Evolutionary conservation across 2,113 vertebrate genomes (phyloP).

Genomic region (Onychostruthus taczanowskii): DNA sequence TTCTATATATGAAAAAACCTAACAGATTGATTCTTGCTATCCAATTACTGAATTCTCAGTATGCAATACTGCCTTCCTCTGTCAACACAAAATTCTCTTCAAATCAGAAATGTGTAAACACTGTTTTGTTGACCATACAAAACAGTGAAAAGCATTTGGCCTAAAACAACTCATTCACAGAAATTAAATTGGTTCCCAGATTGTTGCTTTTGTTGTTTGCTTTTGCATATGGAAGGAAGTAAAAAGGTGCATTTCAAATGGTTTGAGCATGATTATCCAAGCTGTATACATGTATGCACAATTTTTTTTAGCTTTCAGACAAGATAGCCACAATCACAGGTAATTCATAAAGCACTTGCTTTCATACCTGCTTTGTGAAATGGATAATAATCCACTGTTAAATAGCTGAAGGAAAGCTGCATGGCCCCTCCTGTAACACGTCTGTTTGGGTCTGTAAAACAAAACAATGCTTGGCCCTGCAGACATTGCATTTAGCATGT

Average conservation of each 20-base stretch:
- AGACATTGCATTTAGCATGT: neutral
- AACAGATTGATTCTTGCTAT: neutral
- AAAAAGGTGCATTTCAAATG: neutral
- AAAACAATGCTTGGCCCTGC: neutral
- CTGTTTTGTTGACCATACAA: neutral
- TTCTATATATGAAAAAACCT: neutral
- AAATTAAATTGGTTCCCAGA: neutral
- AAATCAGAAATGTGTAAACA: neutral
- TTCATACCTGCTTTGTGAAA: slow-evolving; percentile 93
- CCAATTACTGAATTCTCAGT: neutral
- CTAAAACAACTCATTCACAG: neutral
- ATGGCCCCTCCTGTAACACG: slow-evolving; percentile 92
- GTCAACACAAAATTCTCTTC: neutral
- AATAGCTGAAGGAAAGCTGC: slow-evolving; percentile 93
- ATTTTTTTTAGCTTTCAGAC: neutral
- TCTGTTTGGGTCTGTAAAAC: slow-evolving; percentile 80
- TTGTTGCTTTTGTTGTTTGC: neutral
- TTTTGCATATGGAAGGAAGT: neutral
- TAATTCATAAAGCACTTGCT: neutral
- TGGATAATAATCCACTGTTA: slow-evolving; percentile 96
- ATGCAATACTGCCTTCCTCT: neutral
- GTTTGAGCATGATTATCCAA: neutral
- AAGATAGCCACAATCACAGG: neutral
- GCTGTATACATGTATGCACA: neutral
- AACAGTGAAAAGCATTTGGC: neutral